phyloP scores from a whole-genome alignment of 2,113 vertebrate genomes.

The Crotalus tigris region DNA sequence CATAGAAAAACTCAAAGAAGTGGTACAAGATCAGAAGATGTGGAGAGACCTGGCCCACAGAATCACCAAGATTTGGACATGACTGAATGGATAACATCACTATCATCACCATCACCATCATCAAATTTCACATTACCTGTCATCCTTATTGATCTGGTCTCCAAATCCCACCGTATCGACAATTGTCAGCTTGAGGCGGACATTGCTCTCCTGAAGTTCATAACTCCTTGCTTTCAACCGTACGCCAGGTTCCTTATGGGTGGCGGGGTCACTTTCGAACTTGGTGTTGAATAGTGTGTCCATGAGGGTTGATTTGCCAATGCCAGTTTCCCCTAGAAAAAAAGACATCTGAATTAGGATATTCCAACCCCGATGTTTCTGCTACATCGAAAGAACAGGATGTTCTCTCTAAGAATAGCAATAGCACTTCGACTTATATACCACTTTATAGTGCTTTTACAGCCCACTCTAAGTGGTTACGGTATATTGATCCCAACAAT shows the following conservation, averaged over 20 bases:
- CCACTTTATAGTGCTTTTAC: too few relatives aligned
- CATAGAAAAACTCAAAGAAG: too few relatives aligned
- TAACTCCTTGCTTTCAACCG: conserved; percentile 82
- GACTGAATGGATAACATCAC: too few relatives aligned
- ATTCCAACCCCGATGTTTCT: rapidly evolving
- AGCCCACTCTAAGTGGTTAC: too few relatives aligned
- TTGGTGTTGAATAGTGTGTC: conserved; percentile 84
- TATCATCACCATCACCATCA: too few relatives aligned
- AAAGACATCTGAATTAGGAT: rapidly evolving
- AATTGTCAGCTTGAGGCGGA: conserved; percentile 79
- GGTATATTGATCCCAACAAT: too few relatives aligned
- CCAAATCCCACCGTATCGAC: conserved; percentile 81
- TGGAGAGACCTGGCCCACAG: too few relatives aligned
- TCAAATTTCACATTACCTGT: conserved; percentile 66
- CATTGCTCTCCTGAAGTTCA: conserved; percentile 81
- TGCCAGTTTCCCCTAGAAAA: conserved; percentile 75
- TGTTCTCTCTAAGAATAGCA: neutral
- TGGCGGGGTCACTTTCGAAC: conserved; percentile 78
- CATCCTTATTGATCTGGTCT: conserved; percentile 83
- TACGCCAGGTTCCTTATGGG: conserved; percentile 79
- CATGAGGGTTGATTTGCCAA: conserved; percentile 81
- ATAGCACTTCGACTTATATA: neutral
- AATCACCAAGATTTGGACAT: too few relatives aligned
- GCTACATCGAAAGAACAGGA: neutral
- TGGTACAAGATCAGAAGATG: too few relatives aligned